These are phyloP conservation scores for Triops longicaudatus DNA, from an alignment of 1,140 invertebrate genomes.

Conservation along the genomic window DNA sequence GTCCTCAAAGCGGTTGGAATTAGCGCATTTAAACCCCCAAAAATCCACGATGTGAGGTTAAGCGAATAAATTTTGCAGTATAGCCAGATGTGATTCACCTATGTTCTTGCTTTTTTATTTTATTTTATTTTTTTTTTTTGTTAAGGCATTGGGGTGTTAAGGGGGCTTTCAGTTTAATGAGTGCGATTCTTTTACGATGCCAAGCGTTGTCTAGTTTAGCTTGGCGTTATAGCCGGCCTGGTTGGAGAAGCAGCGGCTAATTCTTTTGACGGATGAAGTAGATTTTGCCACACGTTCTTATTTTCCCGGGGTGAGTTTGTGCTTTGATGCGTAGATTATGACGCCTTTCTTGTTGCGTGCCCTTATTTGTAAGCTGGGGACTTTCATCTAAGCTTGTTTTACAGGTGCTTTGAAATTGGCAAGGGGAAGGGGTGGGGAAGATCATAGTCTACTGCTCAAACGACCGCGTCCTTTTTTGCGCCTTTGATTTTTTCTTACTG, in stretches of 20 bases:
- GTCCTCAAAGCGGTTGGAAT: background rate
- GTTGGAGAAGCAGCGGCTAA: background rate
- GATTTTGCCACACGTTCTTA: background rate
- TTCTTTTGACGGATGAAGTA: background rate
- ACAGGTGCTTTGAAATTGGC: background rate
- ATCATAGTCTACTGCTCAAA: background rate
- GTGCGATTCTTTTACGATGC: background rate
- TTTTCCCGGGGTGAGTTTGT: background rate
- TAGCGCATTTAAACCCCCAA: background rate
- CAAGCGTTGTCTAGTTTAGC: background rate
- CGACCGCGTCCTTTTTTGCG: background rate
- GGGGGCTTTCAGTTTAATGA: background rate
- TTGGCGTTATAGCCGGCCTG: background rate
- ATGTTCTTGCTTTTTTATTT: too few species aligned
- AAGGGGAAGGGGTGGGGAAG: background rate
- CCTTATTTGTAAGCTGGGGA: background rate
- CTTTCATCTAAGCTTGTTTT: constrained; percentile 1
- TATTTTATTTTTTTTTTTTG: background rate
- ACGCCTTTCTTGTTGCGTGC: background rate
- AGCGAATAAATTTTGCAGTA: too few species aligned
- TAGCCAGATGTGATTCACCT: too few species aligned
- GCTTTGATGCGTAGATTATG: background rate
- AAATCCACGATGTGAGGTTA: too few species aligned
- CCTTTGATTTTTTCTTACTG: background rate
- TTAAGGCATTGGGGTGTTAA: background rate